Conservation (phyloP, 2,797 vertebrate genomes). For the Pampus argenteus region DNA sequence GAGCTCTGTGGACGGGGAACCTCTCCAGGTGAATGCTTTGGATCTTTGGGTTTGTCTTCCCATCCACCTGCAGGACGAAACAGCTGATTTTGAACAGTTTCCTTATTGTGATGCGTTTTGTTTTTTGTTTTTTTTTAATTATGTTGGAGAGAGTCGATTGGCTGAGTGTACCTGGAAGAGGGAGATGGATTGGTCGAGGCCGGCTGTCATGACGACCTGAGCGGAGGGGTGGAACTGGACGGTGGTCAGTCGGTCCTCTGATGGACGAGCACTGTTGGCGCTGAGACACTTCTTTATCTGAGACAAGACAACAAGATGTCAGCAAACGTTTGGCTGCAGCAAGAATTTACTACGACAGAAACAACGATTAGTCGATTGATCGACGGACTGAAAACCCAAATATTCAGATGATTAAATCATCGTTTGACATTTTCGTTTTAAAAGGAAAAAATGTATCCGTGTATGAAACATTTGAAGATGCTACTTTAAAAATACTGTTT, state of each 20-base stretch:
- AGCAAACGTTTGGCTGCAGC: no score
- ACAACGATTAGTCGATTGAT: no score
- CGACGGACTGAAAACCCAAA: no score
- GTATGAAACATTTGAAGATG: no score
- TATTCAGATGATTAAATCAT: no score
- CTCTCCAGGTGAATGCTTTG: slow-evolving; percentile 93
- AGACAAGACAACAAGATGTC: background rate
- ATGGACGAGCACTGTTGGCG: slow-evolving; percentile 88
- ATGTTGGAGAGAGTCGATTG: background rate
- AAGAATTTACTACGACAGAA: no score
- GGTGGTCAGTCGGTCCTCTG: slow-evolving; percentile 82
- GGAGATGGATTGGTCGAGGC: slow-evolving; percentile 88
- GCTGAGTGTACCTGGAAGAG: slow-evolving; percentile 90
- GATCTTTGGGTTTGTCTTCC: slow-evolving; percentile 93
- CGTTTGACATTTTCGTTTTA: no score
- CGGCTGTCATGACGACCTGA: slow-evolving; percentile 94
- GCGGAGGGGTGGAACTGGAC: slow-evolving; percentile 96
- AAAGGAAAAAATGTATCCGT: no score
- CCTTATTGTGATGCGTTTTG: no score
- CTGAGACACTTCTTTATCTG: slow-evolving; percentile 90
- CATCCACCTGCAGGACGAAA: slow-evolving; percentile 88
- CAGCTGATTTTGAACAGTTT: no score
- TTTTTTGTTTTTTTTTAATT: no score
- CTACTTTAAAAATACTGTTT: no score
- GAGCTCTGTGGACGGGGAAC: slow-evolving; percentile 91